Evolutionary conservation across 35 echinoderm and acorn worm genomes (phyloP).

Genomic region (Eucidaris tribuloides): DNA sequence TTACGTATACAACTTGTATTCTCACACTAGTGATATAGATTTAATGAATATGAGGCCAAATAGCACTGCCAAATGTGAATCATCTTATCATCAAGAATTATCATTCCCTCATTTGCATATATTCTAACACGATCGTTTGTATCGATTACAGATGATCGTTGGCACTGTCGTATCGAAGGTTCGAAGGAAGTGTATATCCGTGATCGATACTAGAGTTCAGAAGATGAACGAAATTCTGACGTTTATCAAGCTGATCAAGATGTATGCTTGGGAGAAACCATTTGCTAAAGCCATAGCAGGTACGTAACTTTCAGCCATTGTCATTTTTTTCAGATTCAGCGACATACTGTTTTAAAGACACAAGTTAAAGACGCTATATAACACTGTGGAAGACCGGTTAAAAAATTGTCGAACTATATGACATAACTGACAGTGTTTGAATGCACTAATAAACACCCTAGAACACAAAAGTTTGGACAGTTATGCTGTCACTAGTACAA

Average conservation of each 20-base stretch:
- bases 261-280: slow-evolving; percentile 97
- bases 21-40: background rate
- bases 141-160: slow-evolving; percentile 12
- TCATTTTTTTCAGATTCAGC: background rate
- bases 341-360: background rate
- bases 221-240: slow-evolving; percentile 95
- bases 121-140: no score
- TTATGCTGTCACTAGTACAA: no score
- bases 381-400: background rate
- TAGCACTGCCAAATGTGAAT: background rate
- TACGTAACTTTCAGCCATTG: background rate
- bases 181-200: slow-evolving; percentile 57
- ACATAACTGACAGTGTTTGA: no score
- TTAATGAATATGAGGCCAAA: no score
- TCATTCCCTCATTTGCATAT: no score
- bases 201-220: slow-evolving; percentile 75
- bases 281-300: slow-evolving; percentile 81
- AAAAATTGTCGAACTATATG: no score
- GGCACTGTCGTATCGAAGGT: slow-evolving; percentile 28
- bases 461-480: no score
- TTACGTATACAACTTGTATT: background rate
- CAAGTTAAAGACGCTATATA: no score
- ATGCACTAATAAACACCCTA: no score
- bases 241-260: slow-evolving; percentile 93
- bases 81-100: background rate